These are phyloP conservation scores for Macrosteles quadrilineatus DNA, from an alignment of 1,140 invertebrate species.

Conservation along the genomic window DNA sequence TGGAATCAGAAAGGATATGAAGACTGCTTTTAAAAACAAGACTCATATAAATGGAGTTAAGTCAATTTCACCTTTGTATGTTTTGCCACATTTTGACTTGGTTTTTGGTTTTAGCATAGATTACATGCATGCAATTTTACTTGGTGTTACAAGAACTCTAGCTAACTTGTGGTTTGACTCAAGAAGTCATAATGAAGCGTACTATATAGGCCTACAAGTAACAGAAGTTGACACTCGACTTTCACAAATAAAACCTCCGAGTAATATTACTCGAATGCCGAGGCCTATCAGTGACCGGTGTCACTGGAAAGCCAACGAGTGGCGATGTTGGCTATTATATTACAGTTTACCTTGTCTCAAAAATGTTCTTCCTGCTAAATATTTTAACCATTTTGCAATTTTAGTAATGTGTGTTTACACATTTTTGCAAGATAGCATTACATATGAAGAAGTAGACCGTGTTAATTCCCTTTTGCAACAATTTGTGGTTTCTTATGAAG, in stretches of 20 bases:
- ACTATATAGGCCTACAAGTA: not conserved
- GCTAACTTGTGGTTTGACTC: conserved; percentile 5
- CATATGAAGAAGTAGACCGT: not conserved
- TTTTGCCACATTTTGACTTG: not conserved
- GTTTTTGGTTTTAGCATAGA: not conserved
- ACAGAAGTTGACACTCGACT: not conserved
- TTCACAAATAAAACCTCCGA: not conserved
- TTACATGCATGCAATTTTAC: not conserved
- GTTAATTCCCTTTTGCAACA: not conserved
- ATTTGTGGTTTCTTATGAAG: not conserved
- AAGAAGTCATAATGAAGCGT: not conserved
- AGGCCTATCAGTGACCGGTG: not conserved
- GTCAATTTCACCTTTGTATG: not conserved
- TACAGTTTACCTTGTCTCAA: not conserved
- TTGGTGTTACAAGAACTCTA: not conserved
- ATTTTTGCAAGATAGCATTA: not conserved
- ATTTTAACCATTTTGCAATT: not conserved
- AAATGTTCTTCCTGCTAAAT: not conserved
- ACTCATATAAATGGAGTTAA: not conserved
- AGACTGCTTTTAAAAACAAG: not conserved
- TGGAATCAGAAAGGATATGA: not conserved
- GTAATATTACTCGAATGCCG: not conserved
- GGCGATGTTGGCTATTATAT: not conserved
- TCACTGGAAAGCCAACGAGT: not conserved
- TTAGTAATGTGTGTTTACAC: not conserved